These are phyloP conservation scores for Erpobdella octoculata DNA, from an alignment of 2,888 invertebrate genomes.

Conservation along the genomic window DNA sequence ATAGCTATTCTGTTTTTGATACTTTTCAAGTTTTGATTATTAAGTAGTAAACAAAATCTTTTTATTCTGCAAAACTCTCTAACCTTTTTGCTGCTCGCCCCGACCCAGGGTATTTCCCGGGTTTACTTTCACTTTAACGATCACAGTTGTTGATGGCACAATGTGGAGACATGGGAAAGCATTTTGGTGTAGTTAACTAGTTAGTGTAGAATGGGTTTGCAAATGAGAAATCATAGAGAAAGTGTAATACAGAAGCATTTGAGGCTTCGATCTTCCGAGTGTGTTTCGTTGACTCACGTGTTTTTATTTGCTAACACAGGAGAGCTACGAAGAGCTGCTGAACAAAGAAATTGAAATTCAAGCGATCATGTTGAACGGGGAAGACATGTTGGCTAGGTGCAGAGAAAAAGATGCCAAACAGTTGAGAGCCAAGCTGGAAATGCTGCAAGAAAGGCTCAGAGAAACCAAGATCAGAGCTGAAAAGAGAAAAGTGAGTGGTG, in stretches of 20 bases:
- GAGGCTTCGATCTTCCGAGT: neutral
- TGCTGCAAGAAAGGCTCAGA: slow-evolving; percentile 45
- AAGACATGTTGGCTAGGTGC: slow-evolving; percentile 46
- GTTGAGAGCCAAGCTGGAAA: slow-evolving; percentile 44
- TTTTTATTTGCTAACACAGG: slow-evolving; percentile 31
- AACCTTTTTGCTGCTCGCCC: too few species aligned
- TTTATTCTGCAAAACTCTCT: too few species aligned
- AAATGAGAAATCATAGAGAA: neutral
- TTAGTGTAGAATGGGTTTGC: neutral
- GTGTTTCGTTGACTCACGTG: neutral
- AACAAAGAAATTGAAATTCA: slow-evolving; percentile 45
- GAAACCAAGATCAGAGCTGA: slow-evolving; percentile 47
- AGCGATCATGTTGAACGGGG: slow-evolving; percentile 45
- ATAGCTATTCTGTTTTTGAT: too few species aligned
- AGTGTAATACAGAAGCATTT: neutral
- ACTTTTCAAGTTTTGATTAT: too few species aligned
- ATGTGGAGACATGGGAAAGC: neutral
- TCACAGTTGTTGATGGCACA: neutral
- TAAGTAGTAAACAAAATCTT: too few species aligned
- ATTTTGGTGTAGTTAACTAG: neutral
- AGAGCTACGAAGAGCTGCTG: slow-evolving; percentile 38
- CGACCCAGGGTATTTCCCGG: too few species aligned
- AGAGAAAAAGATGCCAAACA: slow-evolving; percentile 45
- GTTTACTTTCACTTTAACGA: too few species aligned
- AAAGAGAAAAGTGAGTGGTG: slow-evolving; percentile 37